Evolutionary conservation across 2,797 vertebrate genomes (phyloP).

Genomic region (Allobates femoralis): DNA sequence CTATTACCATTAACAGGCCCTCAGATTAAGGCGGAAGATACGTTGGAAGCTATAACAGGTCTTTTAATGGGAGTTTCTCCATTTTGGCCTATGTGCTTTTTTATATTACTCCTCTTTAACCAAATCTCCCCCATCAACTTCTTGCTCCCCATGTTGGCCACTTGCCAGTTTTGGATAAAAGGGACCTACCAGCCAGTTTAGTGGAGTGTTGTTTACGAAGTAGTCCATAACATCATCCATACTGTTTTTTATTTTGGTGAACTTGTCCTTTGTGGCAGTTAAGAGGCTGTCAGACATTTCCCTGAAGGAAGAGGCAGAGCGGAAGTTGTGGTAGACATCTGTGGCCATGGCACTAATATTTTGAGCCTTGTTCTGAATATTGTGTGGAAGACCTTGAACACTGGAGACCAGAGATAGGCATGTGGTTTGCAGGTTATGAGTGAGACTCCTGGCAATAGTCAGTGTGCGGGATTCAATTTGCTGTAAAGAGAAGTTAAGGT

Average conservation of each 20-base stretch:
- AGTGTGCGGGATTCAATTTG: conserved; percentile 87
- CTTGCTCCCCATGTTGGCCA: conserved; percentile 69
- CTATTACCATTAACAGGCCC: not conserved
- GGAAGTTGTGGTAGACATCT: conserved; percentile 81
- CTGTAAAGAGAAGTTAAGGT: conserved; percentile 69
- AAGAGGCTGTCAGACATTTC: conserved; percentile 84
- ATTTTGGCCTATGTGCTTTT: not conserved
- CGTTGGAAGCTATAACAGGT: not conserved
- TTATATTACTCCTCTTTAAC: conserved; percentile 47
- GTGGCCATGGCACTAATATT: conserved; percentile 78
- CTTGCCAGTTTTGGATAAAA: conserved; percentile 86
- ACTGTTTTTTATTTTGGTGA: conserved; percentile 86
- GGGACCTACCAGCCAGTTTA: conserved; percentile 98
- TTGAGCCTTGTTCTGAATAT: conserved; percentile 85
- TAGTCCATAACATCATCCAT: conserved; percentile 93
- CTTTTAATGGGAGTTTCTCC: not conserved
- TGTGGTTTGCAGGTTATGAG: conserved; percentile 90
- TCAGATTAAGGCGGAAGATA: not conserved
- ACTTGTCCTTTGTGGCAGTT: conserved; percentile 79
- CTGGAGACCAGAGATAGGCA: conserved; percentile 82
- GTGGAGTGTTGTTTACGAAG: conserved; percentile 91
- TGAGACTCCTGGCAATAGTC: conserved; percentile 82
- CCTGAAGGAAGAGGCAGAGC: conserved; percentile 74
- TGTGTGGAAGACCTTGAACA: conserved; percentile 87
- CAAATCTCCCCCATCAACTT: conserved; percentile 65